A percentile compares a stretch with the other conserved stretches of the same genome.
Evolutionary conservation across 2,888 invertebrate species (phyloP).

Genomic region (Physocephala rufipes): DNA sequence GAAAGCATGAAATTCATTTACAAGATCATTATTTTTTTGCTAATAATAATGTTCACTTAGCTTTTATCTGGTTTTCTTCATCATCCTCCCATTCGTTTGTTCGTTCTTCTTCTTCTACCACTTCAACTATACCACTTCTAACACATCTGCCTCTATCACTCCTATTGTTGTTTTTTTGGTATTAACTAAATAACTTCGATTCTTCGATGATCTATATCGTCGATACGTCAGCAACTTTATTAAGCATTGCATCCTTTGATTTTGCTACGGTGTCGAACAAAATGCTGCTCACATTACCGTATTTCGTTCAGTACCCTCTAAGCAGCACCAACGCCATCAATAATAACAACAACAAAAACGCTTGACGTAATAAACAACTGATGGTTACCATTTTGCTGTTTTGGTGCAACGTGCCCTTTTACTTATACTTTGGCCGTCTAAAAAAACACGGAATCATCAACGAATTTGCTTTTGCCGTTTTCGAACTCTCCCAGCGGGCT

Average conservation of each 20-base stretch:
- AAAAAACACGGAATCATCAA: not conserved
- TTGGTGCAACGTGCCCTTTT: constrained; percentile 36
- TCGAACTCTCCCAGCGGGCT: constrained; percentile 1
- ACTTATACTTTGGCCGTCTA: constrained; percentile 4
- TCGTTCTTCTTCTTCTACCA: not conserved
- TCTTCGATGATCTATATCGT: constrained; percentile 14
- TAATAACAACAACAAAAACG: not conserved
- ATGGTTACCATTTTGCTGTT: constrained; percentile 58
- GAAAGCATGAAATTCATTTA: not conserved
- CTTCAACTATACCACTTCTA: not conserved
- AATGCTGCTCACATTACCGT: constrained; percentile 49
- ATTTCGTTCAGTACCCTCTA: constrained; percentile 28
- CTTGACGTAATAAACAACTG: constrained; percentile 27
- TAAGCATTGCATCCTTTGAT: constrained; percentile 31
- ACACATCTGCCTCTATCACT: too few species aligned
- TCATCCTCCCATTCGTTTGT: too few species aligned
- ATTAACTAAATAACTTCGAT: constrained; percentile 30
- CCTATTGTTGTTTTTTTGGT: constrained; percentile 1
- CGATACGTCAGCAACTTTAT: constrained; percentile 35
- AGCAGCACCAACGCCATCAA: constrained; percentile 39
- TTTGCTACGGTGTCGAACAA: constrained; percentile 20
- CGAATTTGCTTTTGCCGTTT: not conserved
- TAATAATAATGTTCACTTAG: constrained; percentile 33
- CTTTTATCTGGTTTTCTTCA: not conserved
- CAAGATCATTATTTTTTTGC: constrained; percentile 12